A percentile compares a stretch with the other conserved stretches of the same genome.
Conservation (phyloP, 2,113 vertebrate genomes). For the Climacteris rufus region DNA sequence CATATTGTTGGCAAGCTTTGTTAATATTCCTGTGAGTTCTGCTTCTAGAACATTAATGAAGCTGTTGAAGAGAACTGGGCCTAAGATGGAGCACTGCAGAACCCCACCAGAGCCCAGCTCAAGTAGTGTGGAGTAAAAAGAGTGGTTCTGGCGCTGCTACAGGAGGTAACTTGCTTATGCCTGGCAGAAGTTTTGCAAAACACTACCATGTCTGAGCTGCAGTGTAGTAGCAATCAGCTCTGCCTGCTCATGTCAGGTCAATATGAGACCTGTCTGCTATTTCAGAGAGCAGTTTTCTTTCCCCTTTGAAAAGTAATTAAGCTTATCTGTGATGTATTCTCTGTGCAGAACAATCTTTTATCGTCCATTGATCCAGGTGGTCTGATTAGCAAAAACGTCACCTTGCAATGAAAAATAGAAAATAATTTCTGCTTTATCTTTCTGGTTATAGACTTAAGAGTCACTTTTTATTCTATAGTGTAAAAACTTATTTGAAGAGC, state of each 20-base stretch:
- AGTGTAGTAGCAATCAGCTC: neutral
- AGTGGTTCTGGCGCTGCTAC: neutral
- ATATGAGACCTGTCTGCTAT: neutral
- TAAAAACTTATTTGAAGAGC: constrained; percentile 14
- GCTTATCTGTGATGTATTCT: neutral
- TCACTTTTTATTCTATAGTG: neutral
- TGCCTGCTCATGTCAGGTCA: neutral
- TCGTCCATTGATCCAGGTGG: neutral
- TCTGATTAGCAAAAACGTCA: neutral
- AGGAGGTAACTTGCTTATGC: neutral
- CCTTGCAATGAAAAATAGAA: neutral
- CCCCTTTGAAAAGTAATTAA: constrained; percentile 13
- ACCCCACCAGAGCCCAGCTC: neutral
- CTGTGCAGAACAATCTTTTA: neutral
- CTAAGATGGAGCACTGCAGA: neutral
- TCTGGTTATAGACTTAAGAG: neutral
- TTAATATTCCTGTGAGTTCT: neutral
- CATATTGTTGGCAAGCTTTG: neutral
- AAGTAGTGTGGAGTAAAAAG: neutral
- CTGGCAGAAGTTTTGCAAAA: neutral
- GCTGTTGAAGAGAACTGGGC: neutral
- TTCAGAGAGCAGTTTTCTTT: neutral
- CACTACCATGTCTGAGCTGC: neutral
- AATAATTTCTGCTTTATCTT: constrained; percentile 1
- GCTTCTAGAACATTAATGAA: neutral